Evolutionary conservation across 2,888 invertebrate species (phyloP).

Genomic region (Chymomyza fuscimana): DNA sequence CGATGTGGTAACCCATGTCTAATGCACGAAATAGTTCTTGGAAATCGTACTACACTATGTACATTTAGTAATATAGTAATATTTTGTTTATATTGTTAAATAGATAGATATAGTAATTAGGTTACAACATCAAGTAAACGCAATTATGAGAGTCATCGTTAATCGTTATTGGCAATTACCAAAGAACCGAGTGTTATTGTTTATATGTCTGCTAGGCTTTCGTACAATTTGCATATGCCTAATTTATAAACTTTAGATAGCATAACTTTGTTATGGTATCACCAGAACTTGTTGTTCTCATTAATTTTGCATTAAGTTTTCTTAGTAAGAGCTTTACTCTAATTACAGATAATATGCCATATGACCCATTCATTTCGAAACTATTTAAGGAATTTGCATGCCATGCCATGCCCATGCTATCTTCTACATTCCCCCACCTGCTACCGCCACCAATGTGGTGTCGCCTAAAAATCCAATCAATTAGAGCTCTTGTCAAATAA

Average conservation of each 20-base stretch:
- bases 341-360: background rate
- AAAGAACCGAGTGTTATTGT: background rate
- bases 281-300: background rate
- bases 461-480: slow-evolving; percentile 67
- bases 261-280: background rate
- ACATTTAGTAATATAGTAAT: background rate
- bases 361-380: slow-evolving; percentile 29
- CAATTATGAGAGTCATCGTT: background rate
- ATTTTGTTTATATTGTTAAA: background rate
- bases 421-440: background rate
- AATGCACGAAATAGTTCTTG: background rate
- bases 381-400: slow-evolving; percentile 44
- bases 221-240: background rate
- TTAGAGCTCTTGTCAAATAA: slow-evolving; percentile 60
- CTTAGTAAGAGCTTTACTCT: background rate
- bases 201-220: no score
- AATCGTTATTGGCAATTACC: background rate
- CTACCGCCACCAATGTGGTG: background rate
- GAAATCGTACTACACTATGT: background rate
- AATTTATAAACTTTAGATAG: background rate
- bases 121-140: background rate
- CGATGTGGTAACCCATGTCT: no score
- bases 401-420: background rate
- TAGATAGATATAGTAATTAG: background rate
- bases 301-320: background rate